Percentiles rank a stretch among this genome's conserved stretches.
Evolutionary conservation across 2,113 vertebrate species (phyloP).

Genomic region (Hiodon tergisus): DNA sequence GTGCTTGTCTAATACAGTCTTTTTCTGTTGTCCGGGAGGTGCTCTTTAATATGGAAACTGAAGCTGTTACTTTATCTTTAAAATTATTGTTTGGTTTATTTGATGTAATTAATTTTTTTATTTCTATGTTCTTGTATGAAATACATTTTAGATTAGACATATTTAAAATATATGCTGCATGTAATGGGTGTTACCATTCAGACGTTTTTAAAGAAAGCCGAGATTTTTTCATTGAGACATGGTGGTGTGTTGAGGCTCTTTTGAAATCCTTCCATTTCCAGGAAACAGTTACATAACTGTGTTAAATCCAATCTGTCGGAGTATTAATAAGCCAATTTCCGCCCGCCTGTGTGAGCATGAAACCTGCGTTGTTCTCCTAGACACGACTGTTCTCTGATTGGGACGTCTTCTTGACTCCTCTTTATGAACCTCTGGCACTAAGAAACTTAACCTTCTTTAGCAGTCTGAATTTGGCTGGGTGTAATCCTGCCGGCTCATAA

Average conservation of each 20-base stretch:
- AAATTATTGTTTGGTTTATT: no score
- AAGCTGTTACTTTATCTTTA: no score
- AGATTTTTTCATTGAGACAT: background rate
- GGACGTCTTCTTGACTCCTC: background rate
- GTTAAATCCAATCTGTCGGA: constrained; percentile 1
- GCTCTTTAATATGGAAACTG: no score
- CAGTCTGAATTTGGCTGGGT: background rate
- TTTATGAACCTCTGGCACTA: background rate
- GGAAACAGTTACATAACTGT: background rate
- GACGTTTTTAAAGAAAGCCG: background rate
- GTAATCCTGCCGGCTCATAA: background rate
- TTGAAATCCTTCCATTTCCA: background rate
- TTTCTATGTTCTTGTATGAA: no score
- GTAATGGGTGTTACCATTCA: no score
- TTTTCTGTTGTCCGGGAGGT: no score
- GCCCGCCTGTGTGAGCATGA: constrained; percentile 3
- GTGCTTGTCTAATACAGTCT: no score
- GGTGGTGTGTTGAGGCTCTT: background rate
- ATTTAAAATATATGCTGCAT: no score
- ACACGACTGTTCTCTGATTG: background rate
- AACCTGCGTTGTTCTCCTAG: background rate
- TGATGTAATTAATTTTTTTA: no score
- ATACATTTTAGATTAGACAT: no score
- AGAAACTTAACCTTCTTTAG: constrained; percentile 10
- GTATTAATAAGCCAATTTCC: constrained; percentile 11